Evolutionary conservation across 2,888 invertebrate species (phyloP).

Genomic region (Pandemis heparana): DNA sequence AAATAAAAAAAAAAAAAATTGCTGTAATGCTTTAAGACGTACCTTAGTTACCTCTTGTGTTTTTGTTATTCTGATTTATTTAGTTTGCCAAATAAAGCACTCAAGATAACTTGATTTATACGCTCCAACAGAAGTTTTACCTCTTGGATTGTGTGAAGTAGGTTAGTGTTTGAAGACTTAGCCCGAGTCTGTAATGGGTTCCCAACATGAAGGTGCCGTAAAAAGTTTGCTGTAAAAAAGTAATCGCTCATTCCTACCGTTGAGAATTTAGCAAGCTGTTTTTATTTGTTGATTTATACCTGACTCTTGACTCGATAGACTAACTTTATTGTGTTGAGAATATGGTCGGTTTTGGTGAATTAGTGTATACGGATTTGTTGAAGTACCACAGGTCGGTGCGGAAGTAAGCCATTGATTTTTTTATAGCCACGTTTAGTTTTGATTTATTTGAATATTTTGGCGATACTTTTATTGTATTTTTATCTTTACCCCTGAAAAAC

Average conservation of each 20-base stretch:
- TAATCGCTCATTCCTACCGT: slow-evolving; percentile 38
- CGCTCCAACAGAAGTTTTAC: neutral
- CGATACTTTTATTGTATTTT: neutral
- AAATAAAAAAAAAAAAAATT: too few species aligned
- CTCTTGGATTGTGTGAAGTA: slow-evolving; percentile 25
- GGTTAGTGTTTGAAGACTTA: slow-evolving; percentile 27
- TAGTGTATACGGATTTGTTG: neutral
- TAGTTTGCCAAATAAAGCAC: slow-evolving; percentile 2
- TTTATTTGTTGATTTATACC: slow-evolving; percentile 8
- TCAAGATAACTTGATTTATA: slow-evolving; percentile 37
- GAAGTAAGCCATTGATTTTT: slow-evolving; percentile 14
- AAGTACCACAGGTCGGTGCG: slow-evolving; percentile 2
- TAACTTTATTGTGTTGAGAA: neutral
- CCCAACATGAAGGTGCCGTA: slow-evolving; percentile 25
- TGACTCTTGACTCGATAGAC: neutral
- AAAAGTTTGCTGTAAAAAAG: slow-evolving; percentile 26
- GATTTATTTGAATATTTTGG: slow-evolving; percentile 7
- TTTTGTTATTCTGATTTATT: neutral
- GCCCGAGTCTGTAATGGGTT: slow-evolving; percentile 18
- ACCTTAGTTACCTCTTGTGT: too few species aligned
- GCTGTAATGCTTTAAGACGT: too few species aligned
- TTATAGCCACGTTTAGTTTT: slow-evolving; percentile 15
- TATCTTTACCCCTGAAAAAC: neutral
- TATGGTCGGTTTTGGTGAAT: neutral
- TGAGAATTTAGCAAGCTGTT: slow-evolving; percentile 5